Evolutionary conservation across 2,888 invertebrate genomes (phyloP).

Genomic region (Conomelus anceps): DNA sequence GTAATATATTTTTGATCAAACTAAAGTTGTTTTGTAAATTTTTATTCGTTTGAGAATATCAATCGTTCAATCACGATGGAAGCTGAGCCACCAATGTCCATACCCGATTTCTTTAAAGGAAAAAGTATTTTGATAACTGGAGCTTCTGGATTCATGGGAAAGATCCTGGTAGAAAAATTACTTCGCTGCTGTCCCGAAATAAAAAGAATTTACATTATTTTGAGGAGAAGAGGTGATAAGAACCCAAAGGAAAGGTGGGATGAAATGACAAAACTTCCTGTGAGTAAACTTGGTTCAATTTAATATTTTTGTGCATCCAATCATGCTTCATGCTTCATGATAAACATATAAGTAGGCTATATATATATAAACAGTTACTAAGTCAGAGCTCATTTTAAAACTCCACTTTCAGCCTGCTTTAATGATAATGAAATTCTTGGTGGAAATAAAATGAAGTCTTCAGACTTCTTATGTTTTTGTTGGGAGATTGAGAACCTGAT

Average conservation of each 20-base stretch:
- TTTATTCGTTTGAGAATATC: background rate
- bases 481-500: no score
- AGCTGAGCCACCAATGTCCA: background rate
- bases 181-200: conserved; percentile 49
- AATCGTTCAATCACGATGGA: background rate
- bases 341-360: no score
- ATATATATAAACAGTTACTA: no score
- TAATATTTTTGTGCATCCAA: no score
- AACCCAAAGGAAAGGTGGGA: conserved; percentile 17
- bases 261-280: conserved; percentile 3
- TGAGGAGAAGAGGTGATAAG: conserved; percentile 14
- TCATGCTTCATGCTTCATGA: no score
- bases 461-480: no score
- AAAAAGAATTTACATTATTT: conserved; percentile 20
- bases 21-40: background rate
- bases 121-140: conserved; percentile 69
- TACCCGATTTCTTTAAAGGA: conserved; percentile 17
- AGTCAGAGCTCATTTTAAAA: no score
- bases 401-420: no score
- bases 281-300: background rate
- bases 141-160: conserved; percentile 89
- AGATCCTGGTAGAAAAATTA: conserved; percentile 85
- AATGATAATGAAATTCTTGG: no score
- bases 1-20: background rate
- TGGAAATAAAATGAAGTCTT: no score